Evolutionary conservation across 2,888 invertebrate genomes (phyloP), one percentile per base, ranked within the genome.

Genomic region (Dryobota labecula): DNA sequence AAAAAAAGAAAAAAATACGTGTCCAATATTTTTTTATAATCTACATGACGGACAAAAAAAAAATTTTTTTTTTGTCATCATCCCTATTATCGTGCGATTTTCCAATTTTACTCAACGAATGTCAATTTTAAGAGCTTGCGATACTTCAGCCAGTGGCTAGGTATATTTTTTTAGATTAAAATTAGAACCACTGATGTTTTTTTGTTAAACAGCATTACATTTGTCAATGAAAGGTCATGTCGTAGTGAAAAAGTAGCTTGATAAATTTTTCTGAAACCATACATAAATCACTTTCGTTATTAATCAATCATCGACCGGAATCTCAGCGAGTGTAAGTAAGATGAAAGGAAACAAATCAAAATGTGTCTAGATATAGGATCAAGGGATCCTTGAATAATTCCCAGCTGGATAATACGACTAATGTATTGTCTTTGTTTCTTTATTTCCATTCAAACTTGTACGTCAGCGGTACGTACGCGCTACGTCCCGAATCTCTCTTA

Each of bases 381-480:
- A 80, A 45, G 70, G 49, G 65, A 73, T 65, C 69, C 66, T 66
- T 82, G 62, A 81, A 81, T 72, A 82, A 84, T 85, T 78, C 79
- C 73, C 66, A 78, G 72, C 62, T 78, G 84, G 79, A 84, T 87
- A 84, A 83, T 73, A 73, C 63, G 76, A 73, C 84, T 85, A 80
- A 89, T 84, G 82, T 84, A 84, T 85, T 85, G 78, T 84, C 76
- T 84, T 57, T 70, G 76, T 86, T n/a, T n/a, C n/a, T n/a, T n/a
- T n/a, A 85, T 89, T 85, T 85, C 84, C 80, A 69, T 70, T 73
- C 63, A 67, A 78, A 80, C 69, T 80, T 73, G 65, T 83, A 76
- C 70, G 69, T 47, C 67, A 67, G 33, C 68, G 49, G 54, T 58
- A 27, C 56, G 51, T 63, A 43, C 60, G 27, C 54, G 63, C 56